Base-by-base conservation (phyloP, 2,888 invertebrate genomes). In the Toxonevra muliebris region DNA sequence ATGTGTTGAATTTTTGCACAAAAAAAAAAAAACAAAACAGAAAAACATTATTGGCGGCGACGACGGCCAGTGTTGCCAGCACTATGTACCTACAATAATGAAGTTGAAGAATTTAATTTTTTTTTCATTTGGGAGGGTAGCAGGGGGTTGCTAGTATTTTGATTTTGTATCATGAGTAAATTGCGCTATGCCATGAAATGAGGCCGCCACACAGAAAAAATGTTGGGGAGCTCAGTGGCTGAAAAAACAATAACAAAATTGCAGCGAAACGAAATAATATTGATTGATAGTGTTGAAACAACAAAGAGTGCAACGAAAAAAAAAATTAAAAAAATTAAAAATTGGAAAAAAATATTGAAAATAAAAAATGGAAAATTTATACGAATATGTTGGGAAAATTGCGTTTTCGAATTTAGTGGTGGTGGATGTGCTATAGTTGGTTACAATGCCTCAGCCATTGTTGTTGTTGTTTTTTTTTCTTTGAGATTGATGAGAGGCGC, bases 1-100 rank as follows among this genome's bases (percentile, higher is more conserved):
- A 76, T 74, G 72, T 76, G 74, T 74, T 73, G 75, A 74, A 68
- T 66, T 73, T 73, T 70, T 74, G 69, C 70, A 73, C 73, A 73
- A 73, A 71, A 64, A 68, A 70, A 41, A 30, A 2, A 30, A 30
- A 2, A 30, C 2, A 30, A 30, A 30, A 30, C 30, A 30, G 7
- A 30, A 30, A 30, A 30, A 30, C 30, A 30, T 2, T 30, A 30
- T 30, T 30, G 30, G 30, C 30, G 48, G 48, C 48, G 48, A n/a
- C 15, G 48, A n/a, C 13, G 13, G 48, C 48, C 48, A 48, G 48
- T 15, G 13, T 48, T 48, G 30, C 30, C 30, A 30, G 11, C 11
- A 9, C 12, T 57, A 3, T 20, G 30, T 20, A 20, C 7, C 12
- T 55, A 41, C 50, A 64, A 64, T 64, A 64, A 69, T 69, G 62